Evolutionary conservation across 2,797 vertebrate genomes (phyloP), one percentile per base, ranked within the genome.

Genomic region (Leptodactylus fallax): DNA sequence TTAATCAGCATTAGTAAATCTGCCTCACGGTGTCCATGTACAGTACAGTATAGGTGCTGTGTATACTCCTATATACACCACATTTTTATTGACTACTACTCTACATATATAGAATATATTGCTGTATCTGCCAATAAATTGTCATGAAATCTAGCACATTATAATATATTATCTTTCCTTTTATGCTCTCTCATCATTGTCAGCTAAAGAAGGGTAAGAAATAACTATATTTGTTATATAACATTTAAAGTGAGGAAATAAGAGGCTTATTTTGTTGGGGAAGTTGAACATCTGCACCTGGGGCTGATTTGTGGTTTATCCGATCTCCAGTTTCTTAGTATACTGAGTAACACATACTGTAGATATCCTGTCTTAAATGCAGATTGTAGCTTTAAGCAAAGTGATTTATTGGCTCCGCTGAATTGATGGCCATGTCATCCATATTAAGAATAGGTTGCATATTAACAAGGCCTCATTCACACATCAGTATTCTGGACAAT

Each of bases 121-220:
- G 10, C 23, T 9, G 1, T 82, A 23, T 23, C 13, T 51, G 45
- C 63, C 14, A n/a, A n/a, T 27, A 10, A 49, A 17, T n/a, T 19
- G 19, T 55, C 25, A 56, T 56, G 45, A 60, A 60, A 14, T 25
- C 1, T 13, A 14, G 19, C n/a, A 27, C 25, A 27, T 36, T 36
- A 36, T 36, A 49, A 45, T 25, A 47, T 9, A 51, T 74, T 83
- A 65, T 74, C 63, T 56, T 8, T 56, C 16, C 11, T 25, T 76
- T 79, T 61, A n/a, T 61, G 11, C 72, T 2, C 69, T 17, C n/a
- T 4, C 11, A 25, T n/a, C 90, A 79, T 86, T 74, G 17, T 6
- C 21, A 49, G 87, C 77, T 51, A 93, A 92, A 85, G 91, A 93
- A 53, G 92, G 92, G 93, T 93, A 77, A 93, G 92, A n/a, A 51